Evolutionary conservation across 2,888 invertebrate species (phyloP).

Genomic region (Torymus auratus): DNA sequence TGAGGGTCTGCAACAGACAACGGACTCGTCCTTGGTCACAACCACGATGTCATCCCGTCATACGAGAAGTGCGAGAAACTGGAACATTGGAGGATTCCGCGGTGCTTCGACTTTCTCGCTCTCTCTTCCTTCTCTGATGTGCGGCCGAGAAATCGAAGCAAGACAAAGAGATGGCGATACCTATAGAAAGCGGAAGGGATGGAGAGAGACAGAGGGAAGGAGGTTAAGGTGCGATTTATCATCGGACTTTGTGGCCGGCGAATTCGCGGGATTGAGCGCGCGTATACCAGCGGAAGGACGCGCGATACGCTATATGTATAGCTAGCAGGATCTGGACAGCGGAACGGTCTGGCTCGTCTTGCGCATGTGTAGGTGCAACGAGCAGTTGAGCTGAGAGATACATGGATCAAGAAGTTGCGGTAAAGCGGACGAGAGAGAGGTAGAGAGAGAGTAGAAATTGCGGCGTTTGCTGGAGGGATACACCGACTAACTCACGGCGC

Average conservation of each 20-base stretch:
- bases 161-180: constrained; percentile 12
- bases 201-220: constrained; percentile 2
- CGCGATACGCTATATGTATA: too few relatives aligned
- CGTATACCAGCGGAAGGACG: too few relatives aligned
- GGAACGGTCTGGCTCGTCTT: too few relatives aligned
- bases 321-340: too few relatives aligned
- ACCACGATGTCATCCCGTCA: not conserved
- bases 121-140: too few relatives aligned
- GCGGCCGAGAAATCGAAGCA: not conserved
- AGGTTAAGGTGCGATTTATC: constrained; percentile 20
- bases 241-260: constrained; percentile 15
- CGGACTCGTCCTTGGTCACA: not conserved
- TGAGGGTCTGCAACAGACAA: not conserved
- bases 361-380: too few relatives aligned
- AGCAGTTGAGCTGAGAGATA: not conserved
- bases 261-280: constrained; percentile 14
- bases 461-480: constrained; percentile 2
- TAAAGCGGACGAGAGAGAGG: not conserved
- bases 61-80: constrained; percentile 48
- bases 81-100: constrained; percentile 38
- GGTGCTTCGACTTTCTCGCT: too few relatives aligned
- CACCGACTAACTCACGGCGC: not conserved
- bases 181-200: constrained; percentile 11
- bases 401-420: constrained; percentile 11
- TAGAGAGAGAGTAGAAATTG: constrained; percentile 12